Conservation (phyloP, 2,888 invertebrate genomes). For the Eulithis prunata region DNA sequence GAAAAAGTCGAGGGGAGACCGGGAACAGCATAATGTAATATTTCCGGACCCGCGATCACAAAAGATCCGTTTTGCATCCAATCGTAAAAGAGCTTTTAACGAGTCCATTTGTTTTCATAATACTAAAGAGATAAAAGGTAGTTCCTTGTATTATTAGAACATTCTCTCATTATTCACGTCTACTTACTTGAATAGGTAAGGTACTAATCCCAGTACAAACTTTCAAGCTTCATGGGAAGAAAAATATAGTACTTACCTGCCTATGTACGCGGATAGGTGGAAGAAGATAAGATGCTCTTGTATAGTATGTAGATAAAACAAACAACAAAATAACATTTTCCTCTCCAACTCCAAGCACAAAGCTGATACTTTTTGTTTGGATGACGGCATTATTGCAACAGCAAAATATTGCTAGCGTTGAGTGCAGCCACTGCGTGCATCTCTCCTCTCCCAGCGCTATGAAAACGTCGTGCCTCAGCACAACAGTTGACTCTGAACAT, state of each 20-base stretch:
- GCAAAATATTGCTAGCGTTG: slow-evolving; percentile 67
- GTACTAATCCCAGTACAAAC: not conserved
- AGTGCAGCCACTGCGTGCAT: slow-evolving; percentile 62
- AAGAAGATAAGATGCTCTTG: slow-evolving; percentile 8
- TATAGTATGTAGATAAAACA: slow-evolving; percentile 24
- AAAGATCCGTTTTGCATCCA: slow-evolving; percentile 71
- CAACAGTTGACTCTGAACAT: slow-evolving; percentile 77
- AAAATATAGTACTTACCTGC: not conserved
- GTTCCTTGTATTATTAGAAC: no score
- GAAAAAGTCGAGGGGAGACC: slow-evolving; percentile 27
- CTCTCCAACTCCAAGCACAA: slow-evolving; percentile 21
- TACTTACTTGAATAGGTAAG: not conserved
- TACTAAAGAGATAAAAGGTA: no score
- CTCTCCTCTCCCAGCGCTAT: slow-evolving; percentile 59
- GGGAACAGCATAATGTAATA: slow-evolving; percentile 46
- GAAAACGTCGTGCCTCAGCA: slow-evolving; percentile 74
- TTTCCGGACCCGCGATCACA: slow-evolving; percentile 69
- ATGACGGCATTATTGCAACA: slow-evolving; percentile 43
- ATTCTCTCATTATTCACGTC: no score
- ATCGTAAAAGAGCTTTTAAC: slow-evolving; percentile 68
- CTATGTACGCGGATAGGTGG: not conserved
- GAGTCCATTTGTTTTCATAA: slow-evolving; percentile 61
- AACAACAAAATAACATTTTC: slow-evolving; percentile 16
- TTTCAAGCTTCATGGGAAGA: not conserved
- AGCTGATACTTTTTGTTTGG: slow-evolving; percentile 29